phyloP scores from a whole-genome alignment of 2,888 invertebrate genomes.

The Noctua pronuba region DNA sequence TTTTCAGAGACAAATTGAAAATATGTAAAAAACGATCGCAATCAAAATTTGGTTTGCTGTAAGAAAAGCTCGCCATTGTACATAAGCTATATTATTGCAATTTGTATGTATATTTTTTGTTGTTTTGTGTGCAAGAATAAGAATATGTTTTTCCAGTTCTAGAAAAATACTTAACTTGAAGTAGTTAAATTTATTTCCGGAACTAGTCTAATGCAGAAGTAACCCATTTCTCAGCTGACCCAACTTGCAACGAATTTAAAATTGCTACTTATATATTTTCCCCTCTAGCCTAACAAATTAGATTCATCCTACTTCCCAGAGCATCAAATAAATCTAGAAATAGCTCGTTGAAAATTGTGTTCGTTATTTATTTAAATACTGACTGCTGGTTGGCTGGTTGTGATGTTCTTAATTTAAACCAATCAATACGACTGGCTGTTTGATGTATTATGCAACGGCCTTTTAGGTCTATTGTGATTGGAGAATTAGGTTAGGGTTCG shows the following conservation, averaged over 20 bases:
- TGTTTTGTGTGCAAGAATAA: no score
- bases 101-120: no score
- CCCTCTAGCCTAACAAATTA: conserved; percentile 18
- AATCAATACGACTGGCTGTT: conserved; percentile 54
- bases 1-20: not conserved
- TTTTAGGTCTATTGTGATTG: conserved; percentile 18
- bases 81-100: no score
- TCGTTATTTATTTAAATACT: conserved; percentile 40
- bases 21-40: no score
- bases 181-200: conserved; percentile 4
- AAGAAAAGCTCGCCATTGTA: no score
- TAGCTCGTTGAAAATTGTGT: conserved; percentile 3
- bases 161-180: conserved; percentile 8
- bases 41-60: no score
- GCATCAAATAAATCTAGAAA: conserved; percentile 10
- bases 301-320: conserved; percentile 9
- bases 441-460: conserved; percentile 19
- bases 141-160: conserved; percentile 4
- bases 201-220: not conserved
- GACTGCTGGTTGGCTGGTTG: not conserved
- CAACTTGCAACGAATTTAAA: conserved; percentile 6
- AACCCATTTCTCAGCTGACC: conserved; percentile 7
- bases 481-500: not conserved
- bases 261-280: conserved; percentile 13
- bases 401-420: conserved; percentile 55